phyloP scores from a whole-genome alignment of 2,888 invertebrate species.

The Dilophus febrilis region DNA sequence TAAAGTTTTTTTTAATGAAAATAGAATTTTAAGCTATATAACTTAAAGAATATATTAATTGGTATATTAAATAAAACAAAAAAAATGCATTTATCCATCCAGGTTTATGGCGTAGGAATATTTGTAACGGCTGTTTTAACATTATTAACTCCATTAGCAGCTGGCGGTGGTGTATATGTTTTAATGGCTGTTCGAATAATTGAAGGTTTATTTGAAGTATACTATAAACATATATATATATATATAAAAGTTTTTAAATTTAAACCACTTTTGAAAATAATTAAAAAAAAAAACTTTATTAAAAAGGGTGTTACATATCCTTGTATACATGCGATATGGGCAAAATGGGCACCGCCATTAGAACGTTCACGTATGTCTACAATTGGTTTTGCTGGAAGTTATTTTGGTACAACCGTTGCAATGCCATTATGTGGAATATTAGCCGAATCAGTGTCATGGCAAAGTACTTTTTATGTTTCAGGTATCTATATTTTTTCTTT shows the following conservation, averaged over 20 bases:
- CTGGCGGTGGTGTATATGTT: constrained; percentile 48
- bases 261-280: no score
- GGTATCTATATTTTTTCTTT: constrained; percentile 28
- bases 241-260: no score
- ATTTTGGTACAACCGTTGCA: constrained; percentile 68
- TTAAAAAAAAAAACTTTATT: no score
- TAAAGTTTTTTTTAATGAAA: no score
- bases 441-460: constrained; percentile 57
- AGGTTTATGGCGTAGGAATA: constrained; percentile 62
- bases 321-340: constrained; percentile 65
- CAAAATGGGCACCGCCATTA: constrained; percentile 63
- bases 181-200: constrained; percentile 56
- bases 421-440: constrained; percentile 63
- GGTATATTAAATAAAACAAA: no score
- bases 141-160: constrained; percentile 60
- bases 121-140: constrained; percentile 64
- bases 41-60: no score
- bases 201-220: constrained; percentile 60
- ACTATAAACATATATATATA: no score
- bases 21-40: no score
- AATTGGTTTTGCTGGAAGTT: constrained; percentile 71
- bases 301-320: constrained; percentile 27
- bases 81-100: no score
- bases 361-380: constrained; percentile 66
- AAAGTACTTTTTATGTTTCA: constrained; percentile 67